A percentile compares a stretch with the other conserved stretches of the same genome.
phyloP scores from a whole-genome alignment of 2,888 invertebrate species.

The Scaptomyza flava region DNA sequence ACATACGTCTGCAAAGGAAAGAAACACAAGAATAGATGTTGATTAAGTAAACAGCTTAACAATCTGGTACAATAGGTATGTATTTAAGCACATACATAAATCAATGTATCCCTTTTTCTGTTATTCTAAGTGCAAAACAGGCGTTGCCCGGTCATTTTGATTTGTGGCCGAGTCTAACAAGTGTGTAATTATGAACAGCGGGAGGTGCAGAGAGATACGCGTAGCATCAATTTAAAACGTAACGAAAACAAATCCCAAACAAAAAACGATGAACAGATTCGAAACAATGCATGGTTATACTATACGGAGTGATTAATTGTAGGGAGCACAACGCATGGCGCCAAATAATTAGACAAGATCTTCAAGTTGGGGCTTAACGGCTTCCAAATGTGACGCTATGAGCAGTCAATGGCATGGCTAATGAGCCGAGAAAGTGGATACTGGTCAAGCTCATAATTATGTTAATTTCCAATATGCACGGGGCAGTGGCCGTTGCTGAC shows the following conservation, averaged over 20 bases:
- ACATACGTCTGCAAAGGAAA: slow-evolving; percentile 91
- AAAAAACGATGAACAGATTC: slow-evolving; percentile 1
- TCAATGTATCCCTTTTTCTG: slow-evolving; percentile 52
- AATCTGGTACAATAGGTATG: slow-evolving; percentile 6
- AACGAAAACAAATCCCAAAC: slow-evolving; percentile 63
- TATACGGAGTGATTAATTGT: slow-evolving; percentile 68
- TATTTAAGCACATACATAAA: slow-evolving; percentile 53
- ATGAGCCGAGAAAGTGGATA: slow-evolving; percentile 76
- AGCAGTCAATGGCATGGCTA: slow-evolving; percentile 73
- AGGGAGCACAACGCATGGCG: slow-evolving; percentile 58
- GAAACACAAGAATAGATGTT: slow-evolving; percentile 34
- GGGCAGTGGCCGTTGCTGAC: slow-evolving; percentile 35
- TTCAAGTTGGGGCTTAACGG: slow-evolving; percentile 54
- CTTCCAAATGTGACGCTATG: slow-evolving; percentile 66
- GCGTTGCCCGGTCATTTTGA: slow-evolving; percentile 75
- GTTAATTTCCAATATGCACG: slow-evolving; percentile 62
- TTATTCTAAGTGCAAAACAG: slow-evolving; percentile 50
- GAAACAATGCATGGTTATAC: slow-evolving; percentile 33
- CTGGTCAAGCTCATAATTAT: slow-evolving; percentile 75
- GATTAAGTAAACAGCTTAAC: slow-evolving; percentile 54
- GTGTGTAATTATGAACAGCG: slow-evolving; percentile 78
- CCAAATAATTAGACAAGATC: slow-evolving; percentile 74
- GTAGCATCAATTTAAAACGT: slow-evolving; percentile 73
- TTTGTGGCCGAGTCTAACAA: slow-evolving; percentile 81
- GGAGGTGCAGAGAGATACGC: slow-evolving; percentile 29